phyloP scores from a whole-genome alignment of 2,113 vertebrate genomes.

The Dasyurus viverrinus region DNA sequence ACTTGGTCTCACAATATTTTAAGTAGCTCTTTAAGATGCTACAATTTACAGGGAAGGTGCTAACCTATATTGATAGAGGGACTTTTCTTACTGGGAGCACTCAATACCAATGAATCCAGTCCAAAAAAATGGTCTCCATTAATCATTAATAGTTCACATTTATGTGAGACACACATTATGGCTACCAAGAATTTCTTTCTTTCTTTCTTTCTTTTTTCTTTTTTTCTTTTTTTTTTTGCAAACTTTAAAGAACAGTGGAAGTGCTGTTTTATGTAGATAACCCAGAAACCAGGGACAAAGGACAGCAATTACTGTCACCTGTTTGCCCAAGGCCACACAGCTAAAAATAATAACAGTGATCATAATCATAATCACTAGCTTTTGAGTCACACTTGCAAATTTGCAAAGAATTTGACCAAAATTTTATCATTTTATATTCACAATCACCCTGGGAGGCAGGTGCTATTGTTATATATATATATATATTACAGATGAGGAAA shows the following conservation, averaged over 20 bases:
- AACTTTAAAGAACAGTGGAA: no score
- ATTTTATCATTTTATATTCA: not conserved
- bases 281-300: no score
- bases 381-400: not conserved
- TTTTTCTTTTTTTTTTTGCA: no score
- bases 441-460: not conserved
- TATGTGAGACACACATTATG: not conserved
- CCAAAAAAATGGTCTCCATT: not conserved
- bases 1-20: not conserved
- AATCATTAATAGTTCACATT: not conserved
- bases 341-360: not conserved
- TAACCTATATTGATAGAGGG: not conserved
- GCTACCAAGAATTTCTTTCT: no score
- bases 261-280: no score
- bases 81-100: not conserved
- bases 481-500: not conserved
- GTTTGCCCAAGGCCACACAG: not conserved
- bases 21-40: not conserved
- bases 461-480: not conserved
- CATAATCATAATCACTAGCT: not conserved
- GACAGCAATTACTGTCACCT: no score
- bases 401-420: not conserved
- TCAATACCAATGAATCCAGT: not conserved
- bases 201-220: no score
- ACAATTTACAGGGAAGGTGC: not conserved